Evolutionary conservation across 2,888 invertebrate genomes (phyloP), one percentile per base, ranked within the genome.

Genomic region (Brachypterus glaber): DNA sequence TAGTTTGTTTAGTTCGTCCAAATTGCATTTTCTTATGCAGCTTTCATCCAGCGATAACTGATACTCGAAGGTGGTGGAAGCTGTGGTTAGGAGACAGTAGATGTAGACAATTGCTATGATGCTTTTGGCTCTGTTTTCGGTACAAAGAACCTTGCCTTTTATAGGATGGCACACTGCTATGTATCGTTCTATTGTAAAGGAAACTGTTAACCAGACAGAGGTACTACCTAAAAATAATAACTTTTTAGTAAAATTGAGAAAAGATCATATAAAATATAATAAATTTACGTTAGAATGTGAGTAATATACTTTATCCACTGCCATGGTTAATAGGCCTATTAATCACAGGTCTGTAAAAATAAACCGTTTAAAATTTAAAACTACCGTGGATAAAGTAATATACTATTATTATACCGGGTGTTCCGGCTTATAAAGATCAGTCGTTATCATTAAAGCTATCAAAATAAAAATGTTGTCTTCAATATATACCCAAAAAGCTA

Each of bases 81-180:
- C 66, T 1, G 83, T 81, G 34, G 75, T 68, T 17, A 76, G 55
- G 40, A 79, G 64, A 52, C 79, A 78, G 36, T 76, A 63, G 9
- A 77, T 51, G 47, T 73, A 72, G 14, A 77, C 72, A 18, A 68
- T 56, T 34, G 72, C 60, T 38, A 80, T 78, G 45, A 80, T 76
- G 54, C 71, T 69, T 59, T 78, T 75, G 12, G 83, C 83, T 47
- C 81, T 66, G 31, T 74, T 70, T 54, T 81, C 79, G 1, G 82
- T 82, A 62, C 81, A 82, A 50, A 77, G 64, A 31, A 74, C 72
- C 62, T 77, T 77, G 27, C 82, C 79, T 44, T 73, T 71, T 59
- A 84, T 74, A 12, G 83, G 83, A 63, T 82, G 77, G 52, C 81
- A 78, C 14, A 83, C 82, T 16, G 81, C 82, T 44, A 83, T 77